Base-by-base conservation (phyloP, 2,797 vertebrate genomes). In the Anabacerthia variegaticeps region DNA sequence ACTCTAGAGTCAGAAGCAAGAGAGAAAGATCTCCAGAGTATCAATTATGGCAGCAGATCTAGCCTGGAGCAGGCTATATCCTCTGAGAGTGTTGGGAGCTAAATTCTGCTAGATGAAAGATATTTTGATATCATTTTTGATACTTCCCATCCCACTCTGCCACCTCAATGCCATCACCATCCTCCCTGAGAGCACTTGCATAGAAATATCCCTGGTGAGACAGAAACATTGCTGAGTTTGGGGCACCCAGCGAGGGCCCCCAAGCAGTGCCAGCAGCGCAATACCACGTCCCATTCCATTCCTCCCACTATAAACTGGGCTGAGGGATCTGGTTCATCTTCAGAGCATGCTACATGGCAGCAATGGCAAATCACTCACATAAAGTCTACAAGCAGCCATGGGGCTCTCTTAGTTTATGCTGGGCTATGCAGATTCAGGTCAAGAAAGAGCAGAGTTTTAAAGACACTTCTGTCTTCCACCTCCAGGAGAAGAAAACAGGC, bases 321-420 rank as follows among this genome's bases (percentile, higher is more conserved):
- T 1, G 4, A 79, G 54, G n/a, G 28, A 78, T 49, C 20, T 10
- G 0, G 3, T 8, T 48, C 28, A 30, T n/a, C 62, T 85, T 67
- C 71, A 72, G 41, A 54, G 34, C 69, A n/a, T 0, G 0, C 73
- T 30, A 36, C 32, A 20, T 0, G 1, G 37, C 78, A 85, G 58
- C 67, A 49, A 24, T 0, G 2, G 34, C 34, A 72, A 61, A 85
- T 6, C 3, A 11, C 26, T 62, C 69, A 20, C 0, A 3, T 6
- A 4, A 51, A 58, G 20, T 43, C 41, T 19, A 13, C n/a, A 46
- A 54, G 49, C 39, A 84, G 51, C 58, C 26, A 4, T 7, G 43
- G 30, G 19, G 27, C 12, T 30, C 46, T 54, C 49, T 49, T 51
- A 77, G 34, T 37, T 79, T 39, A 28, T 21, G 41, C 34, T 48